Evolutionary conservation across 2,888 invertebrate species (phyloP).

Genomic region (Ennomos quercinarius): DNA sequence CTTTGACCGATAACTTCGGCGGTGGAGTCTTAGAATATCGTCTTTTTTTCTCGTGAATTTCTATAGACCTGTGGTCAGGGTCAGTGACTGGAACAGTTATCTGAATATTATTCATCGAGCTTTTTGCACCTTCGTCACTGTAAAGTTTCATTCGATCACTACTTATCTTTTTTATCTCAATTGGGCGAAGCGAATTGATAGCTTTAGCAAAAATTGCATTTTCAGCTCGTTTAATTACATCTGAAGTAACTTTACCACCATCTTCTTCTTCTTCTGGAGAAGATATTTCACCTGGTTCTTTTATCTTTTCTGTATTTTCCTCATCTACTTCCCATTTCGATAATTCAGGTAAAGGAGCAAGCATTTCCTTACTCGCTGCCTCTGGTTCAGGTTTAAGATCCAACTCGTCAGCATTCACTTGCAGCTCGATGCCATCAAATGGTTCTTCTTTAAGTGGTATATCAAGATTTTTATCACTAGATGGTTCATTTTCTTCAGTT

Average conservation of each 20-base stretch:
- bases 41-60: conserved; percentile 76
- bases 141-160: conserved; percentile 89
- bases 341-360: conserved; percentile 91
- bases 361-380: conserved; percentile 82
- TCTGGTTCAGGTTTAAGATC: conserved; percentile 83
- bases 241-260: conserved; percentile 91
- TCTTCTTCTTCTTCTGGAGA: conserved; percentile 82
- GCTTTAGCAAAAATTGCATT: conserved; percentile 96
- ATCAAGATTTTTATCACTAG: conserved; percentile 60
- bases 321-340: conserved; percentile 96
- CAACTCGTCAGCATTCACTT: conserved; percentile 83
- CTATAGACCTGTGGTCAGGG: conserved; percentile 74
- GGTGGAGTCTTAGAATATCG: conserved; percentile 83
- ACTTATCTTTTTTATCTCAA: conserved; percentile 91
- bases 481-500: conserved; percentile 56
- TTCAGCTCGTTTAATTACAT: conserved; percentile 95
- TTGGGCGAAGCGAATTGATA: conserved; percentile 91
- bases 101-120: conserved; percentile 78
- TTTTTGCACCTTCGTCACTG: conserved; percentile 78
- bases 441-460: conserved; percentile 76
- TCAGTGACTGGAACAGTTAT: conserved; percentile 82
- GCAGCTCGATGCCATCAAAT: conserved; percentile 85
- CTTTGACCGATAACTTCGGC: conserved; percentile 90
- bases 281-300: conserved; percentile 78
- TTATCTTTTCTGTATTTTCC: conserved; percentile 70